Evolutionary conservation across 2,113 vertebrate genomes (phyloP), one percentile per base, ranked within the genome.

Genomic region (Campylorhamphus procurvoides): DNA sequence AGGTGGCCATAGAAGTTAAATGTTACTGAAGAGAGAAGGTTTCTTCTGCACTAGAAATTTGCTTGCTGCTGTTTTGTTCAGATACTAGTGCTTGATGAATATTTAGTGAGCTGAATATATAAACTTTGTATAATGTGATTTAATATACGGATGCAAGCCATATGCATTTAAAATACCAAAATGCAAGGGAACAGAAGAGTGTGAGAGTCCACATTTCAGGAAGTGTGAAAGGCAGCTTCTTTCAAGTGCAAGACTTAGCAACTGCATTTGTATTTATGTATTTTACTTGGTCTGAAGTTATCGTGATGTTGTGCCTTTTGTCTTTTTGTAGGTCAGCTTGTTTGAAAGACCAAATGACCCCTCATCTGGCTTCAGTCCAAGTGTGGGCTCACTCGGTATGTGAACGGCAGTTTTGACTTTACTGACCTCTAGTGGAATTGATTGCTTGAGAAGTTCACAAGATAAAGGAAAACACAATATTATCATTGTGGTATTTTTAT

Each of bases 321-420:
- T 66, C 7, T 79, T 64, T 33, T 66, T 94, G 14, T 56, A 98
- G 98, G 77, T 89, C 40, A 77, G 35, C 29, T 92, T 92, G 71
- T 53, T 95, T 95, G 95, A 86, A 84, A 93, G 92, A 87, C 78
- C 86, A 63, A 81, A 84, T 91, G 91, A 88, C 42, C 14, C 88
- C 3, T 85, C 68, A 2, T 91, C 73, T 93, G 84, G 40, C 14
- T 97, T 92, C 72, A 60, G 24, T 87, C 58, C 31, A 28, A 66
- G 5, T 25, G 7, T 33, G 28, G 35, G 37, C 18, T 93, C 60
- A 23, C 40, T 93, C 18, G 97, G 98, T 98, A 97, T 64, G 97
- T 95, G 63, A 81, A 84, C 52, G 8, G 14, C 28, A 31, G 8
- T 69, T 84, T 17, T 40, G 19, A 35, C 42, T 60, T 63, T 29